Conservation (phyloP, 2,888 invertebrate genomes). For the Dynastes grantii region DNA sequence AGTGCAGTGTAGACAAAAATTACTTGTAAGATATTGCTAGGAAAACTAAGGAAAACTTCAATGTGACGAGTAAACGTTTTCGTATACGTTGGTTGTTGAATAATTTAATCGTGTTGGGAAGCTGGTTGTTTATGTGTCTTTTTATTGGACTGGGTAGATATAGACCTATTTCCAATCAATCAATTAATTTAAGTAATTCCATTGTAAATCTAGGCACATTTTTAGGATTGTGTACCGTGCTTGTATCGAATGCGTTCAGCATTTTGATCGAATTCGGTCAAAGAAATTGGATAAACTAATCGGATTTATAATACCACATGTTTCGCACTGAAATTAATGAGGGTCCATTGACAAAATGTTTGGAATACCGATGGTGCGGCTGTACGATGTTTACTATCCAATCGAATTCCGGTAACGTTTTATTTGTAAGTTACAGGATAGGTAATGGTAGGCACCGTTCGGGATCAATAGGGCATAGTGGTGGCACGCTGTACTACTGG, state of each 20-base stretch:
- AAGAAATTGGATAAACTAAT: constrained; percentile 39
- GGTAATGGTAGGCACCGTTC: constrained; percentile 51
- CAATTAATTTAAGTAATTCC: background rate
- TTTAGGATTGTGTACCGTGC: background rate
- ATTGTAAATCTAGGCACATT: background rate
- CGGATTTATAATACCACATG: constrained; percentile 31
- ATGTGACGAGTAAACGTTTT: no score
- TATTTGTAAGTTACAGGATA: constrained; percentile 52
- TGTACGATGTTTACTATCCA: constrained; percentile 34
- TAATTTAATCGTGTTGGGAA: no score
- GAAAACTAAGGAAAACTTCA: no score
- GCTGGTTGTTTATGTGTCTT: no score
- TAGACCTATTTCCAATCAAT: background rate
- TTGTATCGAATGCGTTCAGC: background rate
- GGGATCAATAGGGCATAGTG: constrained; percentile 54
- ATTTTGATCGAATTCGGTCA: constrained; percentile 1
- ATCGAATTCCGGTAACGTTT: constrained; percentile 53
- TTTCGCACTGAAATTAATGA: constrained; percentile 25
- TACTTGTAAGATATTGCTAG: no score
- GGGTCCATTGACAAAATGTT: constrained; percentile 36
- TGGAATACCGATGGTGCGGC: constrained; percentile 39
- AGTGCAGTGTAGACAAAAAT: no score
- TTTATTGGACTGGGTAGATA: no score
- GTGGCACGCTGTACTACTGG: constrained; percentile 49
- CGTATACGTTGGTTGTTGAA: no score